Evolutionary conservation across 1,140 invertebrate species (phyloP).

Genomic region (Hylyphantes graminicola): DNA sequence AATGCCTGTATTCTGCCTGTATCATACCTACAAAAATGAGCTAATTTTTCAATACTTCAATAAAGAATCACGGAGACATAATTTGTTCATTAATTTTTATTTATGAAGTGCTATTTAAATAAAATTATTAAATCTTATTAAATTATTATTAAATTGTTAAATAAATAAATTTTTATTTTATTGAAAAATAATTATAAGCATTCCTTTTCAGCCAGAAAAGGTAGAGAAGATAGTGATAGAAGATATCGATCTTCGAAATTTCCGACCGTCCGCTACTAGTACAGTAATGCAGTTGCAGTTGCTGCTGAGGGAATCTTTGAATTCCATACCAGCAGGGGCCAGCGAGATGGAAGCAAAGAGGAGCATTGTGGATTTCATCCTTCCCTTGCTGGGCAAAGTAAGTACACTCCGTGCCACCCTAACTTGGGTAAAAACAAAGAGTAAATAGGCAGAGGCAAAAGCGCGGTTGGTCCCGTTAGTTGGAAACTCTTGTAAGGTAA

Average conservation of each 20-base stretch:
- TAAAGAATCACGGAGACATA: too few species aligned
- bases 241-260: constrained; percentile 22
- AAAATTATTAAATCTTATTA: too few species aligned
- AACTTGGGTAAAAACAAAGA: too few species aligned
- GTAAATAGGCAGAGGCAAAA: too few species aligned
- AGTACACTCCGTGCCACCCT: neutral
- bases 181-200: too few species aligned
- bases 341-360: constrained; percentile 10
- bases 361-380: neutral
- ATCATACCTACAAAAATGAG: too few species aligned
- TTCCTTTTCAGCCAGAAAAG: constrained; percentile 36
- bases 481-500: too few species aligned
- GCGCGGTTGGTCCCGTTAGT: neutral
- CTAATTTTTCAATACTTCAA: too few species aligned
- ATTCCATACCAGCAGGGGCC: constrained; percentile 13
- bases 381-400: neutral
- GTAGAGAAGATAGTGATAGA: constrained; percentile 47
- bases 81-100: too few species aligned
- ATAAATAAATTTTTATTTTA: constrained; percentile 10
- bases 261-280: neutral
- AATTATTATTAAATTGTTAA: constrained; percentile 22
- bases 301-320: neutral
- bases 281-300: neutral
- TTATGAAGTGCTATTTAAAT: too few species aligned
- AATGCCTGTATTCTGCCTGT: too few species aligned